Base-by-base conservation (phyloP, 2,888 invertebrate species). In the Chrysolina haemoptera region DNA sequence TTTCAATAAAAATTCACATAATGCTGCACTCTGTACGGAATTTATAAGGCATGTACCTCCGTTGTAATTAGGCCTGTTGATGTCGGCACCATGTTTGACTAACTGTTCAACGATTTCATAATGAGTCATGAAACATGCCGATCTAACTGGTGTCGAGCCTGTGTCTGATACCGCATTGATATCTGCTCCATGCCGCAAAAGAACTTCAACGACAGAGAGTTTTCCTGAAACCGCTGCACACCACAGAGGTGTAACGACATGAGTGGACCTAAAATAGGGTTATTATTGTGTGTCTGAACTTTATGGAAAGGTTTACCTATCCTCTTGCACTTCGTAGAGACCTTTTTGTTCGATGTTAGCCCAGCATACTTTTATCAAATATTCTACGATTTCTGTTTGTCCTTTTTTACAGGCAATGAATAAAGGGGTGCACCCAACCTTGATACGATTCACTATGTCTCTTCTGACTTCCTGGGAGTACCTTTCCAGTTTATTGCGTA, bases 21-120 rank as follows among this genome's bases (percentile, higher is more conserved):
- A 90, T 73, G 92, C 91, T 74, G 92, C 93, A 82, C 95, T 95
- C 89, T 97, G 97, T 78, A 97, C 96, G 1, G 96, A 94, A 89
- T 98, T 98, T 82, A 98, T 97, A 77, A 98, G 90, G 87, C 97
- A 97, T 1, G 97, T 97, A 74, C 97, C 97, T 73, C 97, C 97
- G 88, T 95, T 96, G 86, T 95, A 94, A 89, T 97, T 97, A 6
- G 97, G 92, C 80, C 92, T 92, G 82, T 93, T 92, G 80, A 96
- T 93, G 88, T 96, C 94, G n/a, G 96, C 96, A 76, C 95, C 95
- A 86, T 93, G 92, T 85, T 92, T 90, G 65, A 94, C 93, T 80
- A 96, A 90, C 87, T 91, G 93, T 80, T 92, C 91, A 70, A 96
- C 96, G 82, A 94, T 94, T 84, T 94, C 94, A 75, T 93, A 88